phyloP scores from a whole-genome alignment of 2,888 invertebrate genomes.

The Pegoplata infirma region DNA sequence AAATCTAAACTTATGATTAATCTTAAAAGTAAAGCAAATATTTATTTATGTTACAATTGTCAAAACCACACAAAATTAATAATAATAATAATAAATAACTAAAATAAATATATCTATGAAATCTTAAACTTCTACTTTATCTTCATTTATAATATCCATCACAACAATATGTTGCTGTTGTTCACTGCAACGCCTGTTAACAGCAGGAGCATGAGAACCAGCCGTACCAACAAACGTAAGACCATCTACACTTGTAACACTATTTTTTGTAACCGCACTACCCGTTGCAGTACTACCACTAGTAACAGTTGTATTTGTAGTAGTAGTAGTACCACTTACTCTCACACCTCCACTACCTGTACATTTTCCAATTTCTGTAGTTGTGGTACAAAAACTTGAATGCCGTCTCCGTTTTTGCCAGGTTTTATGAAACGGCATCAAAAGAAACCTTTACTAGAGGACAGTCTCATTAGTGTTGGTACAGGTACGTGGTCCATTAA shows the following conservation, averaged over 20 bases:
- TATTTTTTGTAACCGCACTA: slow-evolving; percentile 14
- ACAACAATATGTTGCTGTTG: slow-evolving; percentile 69
- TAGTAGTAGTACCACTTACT: neutral
- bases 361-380: slow-evolving; percentile 64
- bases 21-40: neutral
- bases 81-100: too few species aligned
- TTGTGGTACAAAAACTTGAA: slow-evolving; percentile 65
- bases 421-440: slow-evolving; percentile 71
- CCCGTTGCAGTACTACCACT: neutral
- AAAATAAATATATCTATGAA: too few species aligned
- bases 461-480: slow-evolving; percentile 93
- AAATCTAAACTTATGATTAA: neutral
- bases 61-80: slow-evolving; percentile 7
- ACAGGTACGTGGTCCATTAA: slow-evolving; percentile 89
- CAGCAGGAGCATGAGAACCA: slow-evolving; percentile 1
- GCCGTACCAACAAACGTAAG: neutral
- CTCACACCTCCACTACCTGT: neutral
- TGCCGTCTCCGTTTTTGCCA: slow-evolving; percentile 63
- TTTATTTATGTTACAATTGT: slow-evolving; percentile 11
- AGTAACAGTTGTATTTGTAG: slow-evolving; percentile 15
- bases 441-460: slow-evolving; percentile 75
- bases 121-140: slow-evolving; percentile 62
- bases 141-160: slow-evolving; percentile 71
- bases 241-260: too few species aligned
- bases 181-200: slow-evolving; percentile 47